Base-by-base conservation (phyloP, 2,797 vertebrate species). In the Coluber constrictor region DNA sequence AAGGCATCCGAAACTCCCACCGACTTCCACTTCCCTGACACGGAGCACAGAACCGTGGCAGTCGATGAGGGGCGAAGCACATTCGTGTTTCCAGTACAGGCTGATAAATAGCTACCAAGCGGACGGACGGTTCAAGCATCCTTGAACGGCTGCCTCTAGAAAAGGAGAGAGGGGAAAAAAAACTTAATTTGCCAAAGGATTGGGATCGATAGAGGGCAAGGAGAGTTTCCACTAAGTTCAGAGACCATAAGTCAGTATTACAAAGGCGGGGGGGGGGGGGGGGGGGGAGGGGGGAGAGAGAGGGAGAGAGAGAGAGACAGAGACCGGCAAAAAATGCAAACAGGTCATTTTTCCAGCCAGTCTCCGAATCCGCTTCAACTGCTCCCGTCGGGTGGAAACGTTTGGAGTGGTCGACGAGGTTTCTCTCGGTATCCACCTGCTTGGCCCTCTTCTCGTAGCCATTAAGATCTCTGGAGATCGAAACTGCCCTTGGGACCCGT, bases 211-310 rank as follows among this genome's bases (percentile, higher is more conserved):
- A 94, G 95, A 96, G 97, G 96, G 96, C 97, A 96, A 96, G 96
- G 95, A 96, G 96, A 97, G 96, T 96, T 97, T 97, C 96, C 96
- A 96, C 96, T 93, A 97, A 97, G 96, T 97, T 97, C 96, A 97
- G 96, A 96, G 95, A 96, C 96, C 96, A 97, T 97, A 97, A 96
- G 97, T 97, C 97, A 97, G 96, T 97, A 97, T 97, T 96, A 97
- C 92, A 92, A 96, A 56, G 25, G 20, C 37, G 11, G 1, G 37
- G 25, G 20, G 16, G 4, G n/a, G n/a, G n/a, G n/a, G n/a, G n/a
- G n/a, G 12, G 3, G 18, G 43, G 6, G 25, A 7, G 54, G 5
- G 87, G 8, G 0, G 1, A 5, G 37, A n/a, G n/a, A n/a, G n/a
- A n/a, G 25, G 3, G 54, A 9, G 87, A 8, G 0, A 2, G 11